Conservation (phyloP, 1,140 invertebrate species). For the Eurytemora carolleeae region DNA sequence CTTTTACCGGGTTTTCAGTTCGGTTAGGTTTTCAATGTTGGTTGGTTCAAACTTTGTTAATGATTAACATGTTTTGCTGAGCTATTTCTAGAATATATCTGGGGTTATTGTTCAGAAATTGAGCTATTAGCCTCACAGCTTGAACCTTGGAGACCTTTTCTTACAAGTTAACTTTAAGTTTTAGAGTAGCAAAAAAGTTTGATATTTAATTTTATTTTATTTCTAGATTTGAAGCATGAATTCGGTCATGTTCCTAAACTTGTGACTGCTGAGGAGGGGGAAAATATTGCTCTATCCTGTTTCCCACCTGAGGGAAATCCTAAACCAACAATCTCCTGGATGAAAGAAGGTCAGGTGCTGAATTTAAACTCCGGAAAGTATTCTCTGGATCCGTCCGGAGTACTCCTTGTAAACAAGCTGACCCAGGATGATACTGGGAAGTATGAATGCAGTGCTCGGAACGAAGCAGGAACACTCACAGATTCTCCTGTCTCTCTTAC, state of each 20-base stretch:
- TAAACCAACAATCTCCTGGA: not conserved
- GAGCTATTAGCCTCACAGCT: too few relatives aligned
- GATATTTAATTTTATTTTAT: not conserved
- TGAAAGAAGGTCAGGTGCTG: not conserved
- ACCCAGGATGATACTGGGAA: not conserved
- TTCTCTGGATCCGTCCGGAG: not conserved
- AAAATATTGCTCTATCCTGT: not conserved
- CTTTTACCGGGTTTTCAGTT: too few relatives aligned
- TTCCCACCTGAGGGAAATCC: not conserved
- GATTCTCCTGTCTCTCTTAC: not conserved
- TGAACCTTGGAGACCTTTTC: too few relatives aligned
- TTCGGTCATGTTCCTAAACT: not conserved
- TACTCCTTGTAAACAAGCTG: not conserved
- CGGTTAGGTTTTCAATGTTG: too few relatives aligned
- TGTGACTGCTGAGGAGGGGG: not conserved
- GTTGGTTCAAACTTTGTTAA: too few relatives aligned
- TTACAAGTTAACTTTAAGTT: too few relatives aligned
- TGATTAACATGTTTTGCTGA: too few relatives aligned
- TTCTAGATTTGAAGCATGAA: not conserved
- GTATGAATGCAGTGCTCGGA: not conserved
- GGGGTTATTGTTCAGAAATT: too few relatives aligned
- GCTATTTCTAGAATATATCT: too few relatives aligned
- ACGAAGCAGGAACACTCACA: not conserved
- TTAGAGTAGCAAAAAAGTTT: too few relatives aligned
- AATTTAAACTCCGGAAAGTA: not conserved